These are phyloP conservation scores for Andinoacara biseriatus DNA, from an alignment of 2,113 vertebrate genomes.

Conservation along the genomic window DNA sequence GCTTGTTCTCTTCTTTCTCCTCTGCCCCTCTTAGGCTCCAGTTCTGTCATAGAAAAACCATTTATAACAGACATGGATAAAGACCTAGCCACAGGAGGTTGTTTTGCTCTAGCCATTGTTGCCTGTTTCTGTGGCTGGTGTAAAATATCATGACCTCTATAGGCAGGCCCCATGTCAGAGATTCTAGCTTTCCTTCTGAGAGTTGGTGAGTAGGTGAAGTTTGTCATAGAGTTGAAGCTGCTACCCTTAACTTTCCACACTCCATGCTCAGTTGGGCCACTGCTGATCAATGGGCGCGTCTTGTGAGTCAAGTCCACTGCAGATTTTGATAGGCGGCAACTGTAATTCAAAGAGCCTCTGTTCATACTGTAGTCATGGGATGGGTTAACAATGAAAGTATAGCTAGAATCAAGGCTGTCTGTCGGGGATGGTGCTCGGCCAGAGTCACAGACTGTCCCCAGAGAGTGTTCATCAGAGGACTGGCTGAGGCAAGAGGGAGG, in stretches of 20 bases:
- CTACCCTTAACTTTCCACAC: constrained; percentile 43
- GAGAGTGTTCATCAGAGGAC: constrained; percentile 75
- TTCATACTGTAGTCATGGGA: constrained; percentile 59
- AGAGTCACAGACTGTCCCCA: constrained; percentile 57
- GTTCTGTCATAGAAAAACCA: constrained; percentile 38
- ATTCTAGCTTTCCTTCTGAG: constrained; percentile 3
- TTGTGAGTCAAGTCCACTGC: constrained; percentile 75
- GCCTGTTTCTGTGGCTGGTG: constrained; percentile 38
- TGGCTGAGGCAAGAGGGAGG: constrained; percentile 69
- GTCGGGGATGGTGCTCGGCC: constrained; percentile 74
- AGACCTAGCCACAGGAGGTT: constrained; percentile 52
- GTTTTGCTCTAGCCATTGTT: constrained; percentile 13
- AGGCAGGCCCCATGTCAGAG: constrained; percentile 33
- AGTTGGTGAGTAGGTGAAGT: constrained; percentile 24
- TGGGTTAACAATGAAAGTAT: constrained; percentile 81
- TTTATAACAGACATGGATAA: constrained; percentile 76
- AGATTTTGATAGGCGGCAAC: constrained; percentile 73
- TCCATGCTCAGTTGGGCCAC: constrained; percentile 40
- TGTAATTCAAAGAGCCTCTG: constrained; percentile 61
- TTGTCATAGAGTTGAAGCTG: constrained; percentile 35
- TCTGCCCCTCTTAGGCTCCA: constrained; percentile 49
- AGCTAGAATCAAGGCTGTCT: constrained; percentile 82
- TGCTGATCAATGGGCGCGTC: constrained; percentile 59
- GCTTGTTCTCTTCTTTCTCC: constrained; percentile 53
- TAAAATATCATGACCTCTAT: constrained; percentile 27